Evolutionary conservation across 2,888 invertebrate genomes (phyloP), one percentile per base, ranked within the genome.

Genomic region (Chaetogeoica ovagalla): DNA sequence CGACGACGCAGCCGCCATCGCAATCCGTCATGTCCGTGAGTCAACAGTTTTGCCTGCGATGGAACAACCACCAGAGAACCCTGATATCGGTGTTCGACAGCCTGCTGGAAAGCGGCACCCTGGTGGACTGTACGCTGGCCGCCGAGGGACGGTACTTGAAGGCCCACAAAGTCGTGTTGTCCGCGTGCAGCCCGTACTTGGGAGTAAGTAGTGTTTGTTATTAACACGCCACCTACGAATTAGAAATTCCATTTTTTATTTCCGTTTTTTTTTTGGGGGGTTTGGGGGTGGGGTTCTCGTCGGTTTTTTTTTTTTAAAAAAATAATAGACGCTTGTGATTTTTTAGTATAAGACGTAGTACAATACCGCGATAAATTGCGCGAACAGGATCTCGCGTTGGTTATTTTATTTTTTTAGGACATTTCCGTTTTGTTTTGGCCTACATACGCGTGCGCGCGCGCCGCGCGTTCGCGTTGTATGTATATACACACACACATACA

Each of bases 11-110:
- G 43, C 66, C 48, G 62, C 62, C 19, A 39, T 19, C 43, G 59
- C 21, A 1, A 17, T 43, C 59, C 82, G 82, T 82, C 77, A 84
- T 83, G 84, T 84, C 84, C 81, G 83, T 83, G 59, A 94, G 94
- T 88, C 95, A 95, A 89, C 95, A 96, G 89, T 96, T 95, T 88
- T 96, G 96, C 89, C 89, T 96, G 86, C 90, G 95, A 87, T 96
- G 96, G 96, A 96, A 96, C 89, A 96, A 96, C 88, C 96, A 96
- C 89, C 95, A 95, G 88, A 93, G 93, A 85, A 96, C 95, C 84
- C 89, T 96, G 87, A 93, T 96, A 86, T 93, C 94, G 85, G 94
- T 95, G 85, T 95, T 96, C 89, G 95, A 95, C 89, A 94, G 94
- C 85, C 90, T 96, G 85, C 89, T 95, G 85, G 94, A 94, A 89